Evolutionary conservation across 2,888 invertebrate species (phyloP).

Genomic region (Mamestra brassicae): DNA sequence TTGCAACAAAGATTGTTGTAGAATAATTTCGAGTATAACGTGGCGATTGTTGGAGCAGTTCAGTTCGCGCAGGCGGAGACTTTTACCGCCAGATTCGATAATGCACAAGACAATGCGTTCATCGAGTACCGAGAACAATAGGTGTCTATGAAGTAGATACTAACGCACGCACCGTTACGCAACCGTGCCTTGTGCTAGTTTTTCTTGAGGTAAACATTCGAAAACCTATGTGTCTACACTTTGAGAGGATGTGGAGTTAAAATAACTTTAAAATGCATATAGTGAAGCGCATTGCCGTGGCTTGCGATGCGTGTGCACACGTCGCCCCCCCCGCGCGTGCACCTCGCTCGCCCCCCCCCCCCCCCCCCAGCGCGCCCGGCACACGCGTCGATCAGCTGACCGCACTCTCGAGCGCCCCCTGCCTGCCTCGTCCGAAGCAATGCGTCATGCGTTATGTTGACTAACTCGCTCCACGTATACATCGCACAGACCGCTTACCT

Average conservation of each 20-base stretch:
- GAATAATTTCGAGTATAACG: neutral
- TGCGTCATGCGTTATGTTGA: conserved; percentile 81
- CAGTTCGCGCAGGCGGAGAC: conserved; percentile 51
- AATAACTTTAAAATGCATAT: conserved; percentile 77
- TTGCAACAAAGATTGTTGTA: neutral
- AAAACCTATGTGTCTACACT: conserved; percentile 67
- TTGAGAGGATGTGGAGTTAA: conserved; percentile 70
- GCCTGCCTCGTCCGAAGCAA: conserved; percentile 71
- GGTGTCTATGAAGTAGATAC: conserved; percentile 70
- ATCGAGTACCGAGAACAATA: conserved; percentile 77
- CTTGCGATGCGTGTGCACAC: conserved; percentile 78
- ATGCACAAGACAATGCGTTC: conserved; percentile 78
- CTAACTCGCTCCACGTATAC: conserved; percentile 76
- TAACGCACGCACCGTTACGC: conserved; percentile 80
- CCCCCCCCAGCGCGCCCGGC: no score
- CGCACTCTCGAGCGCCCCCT: conserved; percentile 75
- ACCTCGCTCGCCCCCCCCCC: conserved; percentile 53
- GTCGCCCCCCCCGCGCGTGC: conserved; percentile 50
- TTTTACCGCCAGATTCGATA: conserved; percentile 72
- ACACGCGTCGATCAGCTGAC: conserved; percentile 88
- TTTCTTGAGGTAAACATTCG: conserved; percentile 77
- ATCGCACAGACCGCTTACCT: conserved; percentile 71
- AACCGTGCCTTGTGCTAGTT: conserved; percentile 83
- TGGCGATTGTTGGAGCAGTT: conserved; percentile 23
- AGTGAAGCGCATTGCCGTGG: conserved; percentile 74